Base-by-base conservation (phyloP, 2,797 vertebrate species). In the Trichosurus vulpecula region DNA sequence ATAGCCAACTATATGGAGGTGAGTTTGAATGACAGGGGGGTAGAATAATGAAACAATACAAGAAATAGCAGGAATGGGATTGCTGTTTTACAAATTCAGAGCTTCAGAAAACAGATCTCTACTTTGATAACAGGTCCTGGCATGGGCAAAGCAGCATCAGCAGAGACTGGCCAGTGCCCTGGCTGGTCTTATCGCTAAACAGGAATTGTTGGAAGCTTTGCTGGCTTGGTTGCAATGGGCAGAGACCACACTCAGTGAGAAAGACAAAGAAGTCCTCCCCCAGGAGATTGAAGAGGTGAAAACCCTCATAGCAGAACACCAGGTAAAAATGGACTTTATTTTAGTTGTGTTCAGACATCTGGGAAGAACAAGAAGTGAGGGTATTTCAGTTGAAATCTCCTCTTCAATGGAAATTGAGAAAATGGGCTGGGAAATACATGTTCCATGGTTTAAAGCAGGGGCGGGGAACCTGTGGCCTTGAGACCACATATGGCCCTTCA, bases 211-310 rank as follows among this genome's bases (percentile, higher is more conserved):
- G 98, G 99, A 99, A 98, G 99, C 99, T 56, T 98, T 99, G 96
- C 98, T 99, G 96, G 98, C 98, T 0, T 99, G 99, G 99, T 98
- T 99, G 56, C 99, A 99, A 97, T 99, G 99, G 99, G 99, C 99
- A 29, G 99, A 99, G 98, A 99, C 99, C 66, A 99, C 99, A 0
- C 99, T 99, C 3, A 99, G 98, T 0, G 99, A 99, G 92, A 99
- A 99, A 97, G 99, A 99, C 98, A 99, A 99, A 94, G 99, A 99
- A 95, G 57, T 96, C 5, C 98, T 99, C 93, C 99, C 99, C 6
- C 99, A 99, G 98, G 99, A 99, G 98, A 99, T 99, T 0, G 99
- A 99, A 89, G 99, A 99, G 91, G 99, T 99, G 97, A 99, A 99
- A 98, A 98, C 98, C 3, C 99, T 99, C 96, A 99, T 99, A 96